phyloP scores from a whole-genome alignment of 2,797 vertebrate genomes.

The Oceanodroma leucorhoa region DNA sequence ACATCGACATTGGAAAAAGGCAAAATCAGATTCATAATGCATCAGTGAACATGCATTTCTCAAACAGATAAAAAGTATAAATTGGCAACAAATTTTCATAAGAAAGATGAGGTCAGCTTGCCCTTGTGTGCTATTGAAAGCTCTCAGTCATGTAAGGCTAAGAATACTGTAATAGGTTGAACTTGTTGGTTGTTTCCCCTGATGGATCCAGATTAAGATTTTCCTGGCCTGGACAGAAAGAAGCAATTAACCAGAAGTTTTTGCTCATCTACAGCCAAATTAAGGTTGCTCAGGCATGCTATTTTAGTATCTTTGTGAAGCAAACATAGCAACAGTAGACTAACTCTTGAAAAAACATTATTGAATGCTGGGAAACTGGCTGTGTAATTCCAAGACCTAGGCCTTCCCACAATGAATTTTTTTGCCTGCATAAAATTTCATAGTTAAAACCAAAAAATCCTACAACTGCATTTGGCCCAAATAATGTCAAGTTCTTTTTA shows the following conservation, averaged over 20 bases:
- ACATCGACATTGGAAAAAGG: background rate
- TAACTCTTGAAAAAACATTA: background rate
- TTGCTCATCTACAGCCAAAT: background rate
- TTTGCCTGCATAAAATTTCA: background rate
- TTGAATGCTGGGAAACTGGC: background rate
- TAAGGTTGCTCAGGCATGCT: background rate
- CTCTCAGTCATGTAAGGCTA: background rate
- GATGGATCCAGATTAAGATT: background rate
- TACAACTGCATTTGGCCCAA: background rate
- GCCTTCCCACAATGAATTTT: background rate
- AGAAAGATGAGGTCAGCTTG: conserved; percentile 2
- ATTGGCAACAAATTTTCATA: background rate
- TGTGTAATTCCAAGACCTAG: background rate
- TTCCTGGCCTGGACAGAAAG: conserved; percentile 21
- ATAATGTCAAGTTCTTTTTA: background rate
- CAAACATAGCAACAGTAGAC: background rate
- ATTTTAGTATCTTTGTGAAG: background rate
- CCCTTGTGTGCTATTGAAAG: background rate
- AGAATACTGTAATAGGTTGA: background rate
- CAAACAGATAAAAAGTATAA: background rate
- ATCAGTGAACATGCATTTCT: background rate
- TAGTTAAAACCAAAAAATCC: background rate
- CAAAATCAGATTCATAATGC: background rate
- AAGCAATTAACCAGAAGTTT: conserved; percentile 17
- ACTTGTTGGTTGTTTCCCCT: background rate